These are phyloP conservation scores for Aphelenchoides bicaudatus DNA, from an alignment of 2,888 invertebrate genomes.

Conservation along the genomic window DNA sequence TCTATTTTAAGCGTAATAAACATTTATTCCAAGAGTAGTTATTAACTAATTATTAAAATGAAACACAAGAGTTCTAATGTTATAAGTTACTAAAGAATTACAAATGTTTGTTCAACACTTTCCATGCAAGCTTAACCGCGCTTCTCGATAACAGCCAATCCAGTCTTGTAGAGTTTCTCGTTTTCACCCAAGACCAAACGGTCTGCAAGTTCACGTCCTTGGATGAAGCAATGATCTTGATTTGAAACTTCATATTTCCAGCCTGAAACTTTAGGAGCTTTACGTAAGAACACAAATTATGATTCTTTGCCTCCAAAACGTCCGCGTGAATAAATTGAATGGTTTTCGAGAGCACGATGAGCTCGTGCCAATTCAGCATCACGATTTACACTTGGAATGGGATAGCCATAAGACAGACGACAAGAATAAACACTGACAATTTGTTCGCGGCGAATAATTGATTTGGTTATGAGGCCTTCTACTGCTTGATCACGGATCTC, in stretches of 20 bases:
- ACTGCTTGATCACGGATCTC: constrained; percentile 51
- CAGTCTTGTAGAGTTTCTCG: constrained; percentile 59
- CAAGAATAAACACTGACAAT: constrained; percentile 55
- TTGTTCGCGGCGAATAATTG: constrained; percentile 53
- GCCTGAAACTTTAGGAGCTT: no score
- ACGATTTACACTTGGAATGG: constrained; percentile 56
- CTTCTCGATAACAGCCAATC: constrained; percentile 36
- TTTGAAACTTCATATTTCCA: constrained; percentile 55
- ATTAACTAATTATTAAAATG: not conserved
- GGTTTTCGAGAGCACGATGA: constrained; percentile 50
- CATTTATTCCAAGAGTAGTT: not conserved
- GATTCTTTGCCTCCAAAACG: constrained; percentile 60
- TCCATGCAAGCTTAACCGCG: constrained; percentile 31
- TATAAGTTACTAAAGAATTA: not conserved
- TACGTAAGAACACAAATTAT: no score
- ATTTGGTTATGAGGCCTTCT: constrained; percentile 54
- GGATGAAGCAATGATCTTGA: constrained; percentile 61
- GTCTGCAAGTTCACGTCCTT: constrained; percentile 56
- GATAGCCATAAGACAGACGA: constrained; percentile 42
- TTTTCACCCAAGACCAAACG: constrained; percentile 51
- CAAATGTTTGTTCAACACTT: not conserved
- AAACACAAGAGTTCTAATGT: not conserved
- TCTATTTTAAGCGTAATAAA: not conserved
- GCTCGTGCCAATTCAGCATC: constrained; percentile 56
- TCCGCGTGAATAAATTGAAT: constrained; percentile 56